These are phyloP conservation scores for Lycophotia porphyrea DNA, from an alignment of 2,888 invertebrate species.

Conservation along the genomic window DNA sequence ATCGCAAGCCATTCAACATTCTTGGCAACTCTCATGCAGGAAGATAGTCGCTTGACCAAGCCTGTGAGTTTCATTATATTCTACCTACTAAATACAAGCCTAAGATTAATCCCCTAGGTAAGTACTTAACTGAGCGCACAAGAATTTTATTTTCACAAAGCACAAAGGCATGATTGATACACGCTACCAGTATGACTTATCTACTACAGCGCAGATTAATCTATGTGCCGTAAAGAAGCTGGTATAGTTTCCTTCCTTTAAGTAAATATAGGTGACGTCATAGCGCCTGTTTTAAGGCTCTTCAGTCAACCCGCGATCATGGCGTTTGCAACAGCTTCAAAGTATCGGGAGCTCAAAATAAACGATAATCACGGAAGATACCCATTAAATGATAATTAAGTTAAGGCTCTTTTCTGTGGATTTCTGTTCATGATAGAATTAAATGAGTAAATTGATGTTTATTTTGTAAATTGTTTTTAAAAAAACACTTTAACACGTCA, in stretches of 20 bases:
- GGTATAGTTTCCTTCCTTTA: slow-evolving; percentile 29
- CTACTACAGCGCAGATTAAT: slow-evolving; percentile 52
- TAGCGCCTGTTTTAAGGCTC: not conserved
- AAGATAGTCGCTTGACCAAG: not conserved
- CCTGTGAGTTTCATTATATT: not conserved
- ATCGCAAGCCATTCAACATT: too few species aligned
- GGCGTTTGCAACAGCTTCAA: too few species aligned
- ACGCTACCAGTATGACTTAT: slow-evolving; percentile 52
- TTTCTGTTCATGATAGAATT: not conserved
- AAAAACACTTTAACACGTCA: not conserved
- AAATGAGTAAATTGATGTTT: not conserved
- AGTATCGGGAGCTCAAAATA: too few species aligned
- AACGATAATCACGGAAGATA: too few species aligned
- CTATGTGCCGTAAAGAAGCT: slow-evolving; percentile 27
- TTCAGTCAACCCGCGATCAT: too few species aligned
- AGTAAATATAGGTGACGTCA: slow-evolving; percentile 26
- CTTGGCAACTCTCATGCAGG: not conserved
- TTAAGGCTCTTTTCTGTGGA: not conserved
- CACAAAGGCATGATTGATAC: slow-evolving; percentile 60
- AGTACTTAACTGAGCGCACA: slow-evolving; percentile 19
- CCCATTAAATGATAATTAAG: too few species aligned
- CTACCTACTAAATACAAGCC: not conserved
- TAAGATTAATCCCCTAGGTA: slow-evolving; percentile 21
- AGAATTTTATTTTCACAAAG: slow-evolving; percentile 51
- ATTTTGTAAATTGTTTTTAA: not conserved